Percentiles rank a stretch among this genome's conserved stretches.
Conservation (phyloP, 2,888 invertebrate genomes). For the Chelonus formosanus region DNA sequence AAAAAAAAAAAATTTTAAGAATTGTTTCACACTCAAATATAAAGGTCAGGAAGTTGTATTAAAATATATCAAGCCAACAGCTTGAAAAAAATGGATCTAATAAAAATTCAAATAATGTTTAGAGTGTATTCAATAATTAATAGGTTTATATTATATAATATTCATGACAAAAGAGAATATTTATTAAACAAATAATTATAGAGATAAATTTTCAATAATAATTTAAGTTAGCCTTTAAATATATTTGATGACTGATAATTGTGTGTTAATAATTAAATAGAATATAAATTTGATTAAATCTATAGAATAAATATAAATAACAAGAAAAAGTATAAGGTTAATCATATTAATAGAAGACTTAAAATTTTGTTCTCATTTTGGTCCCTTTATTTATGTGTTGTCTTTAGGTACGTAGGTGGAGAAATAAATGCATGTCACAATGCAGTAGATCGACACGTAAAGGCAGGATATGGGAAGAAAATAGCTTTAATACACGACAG, state of each 20-base stretch:
- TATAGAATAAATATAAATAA: background rate
- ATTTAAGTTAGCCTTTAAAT: too few species aligned
- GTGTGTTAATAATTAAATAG: background rate
- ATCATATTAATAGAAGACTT: background rate
- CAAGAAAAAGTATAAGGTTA: conserved; percentile 1
- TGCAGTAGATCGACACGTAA: conserved; percentile 89
- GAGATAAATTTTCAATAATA: too few species aligned
- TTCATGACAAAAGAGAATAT: too few species aligned
- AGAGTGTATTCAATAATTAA: too few species aligned
- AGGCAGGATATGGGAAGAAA: conserved; percentile 79
- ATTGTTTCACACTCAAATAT: too few species aligned
- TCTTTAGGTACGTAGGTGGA: conserved; percentile 83
- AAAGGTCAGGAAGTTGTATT: too few species aligned
- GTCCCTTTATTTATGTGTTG: conserved; percentile 9
- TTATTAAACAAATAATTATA: too few species aligned
- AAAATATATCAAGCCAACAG: too few species aligned
- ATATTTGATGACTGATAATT: too few species aligned
- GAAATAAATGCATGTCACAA: conserved; percentile 94
- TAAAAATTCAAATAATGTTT: too few species aligned
- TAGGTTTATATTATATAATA: too few species aligned
- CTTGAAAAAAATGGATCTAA: too few species aligned
- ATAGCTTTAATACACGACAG: conserved; percentile 91
- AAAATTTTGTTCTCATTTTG: background rate
- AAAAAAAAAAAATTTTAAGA: conserved; percentile 8
- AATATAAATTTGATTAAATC: background rate